These are phyloP conservation scores for Cryptus armator DNA, from an alignment of 2,888 invertebrate species.

Conservation along the genomic window DNA sequence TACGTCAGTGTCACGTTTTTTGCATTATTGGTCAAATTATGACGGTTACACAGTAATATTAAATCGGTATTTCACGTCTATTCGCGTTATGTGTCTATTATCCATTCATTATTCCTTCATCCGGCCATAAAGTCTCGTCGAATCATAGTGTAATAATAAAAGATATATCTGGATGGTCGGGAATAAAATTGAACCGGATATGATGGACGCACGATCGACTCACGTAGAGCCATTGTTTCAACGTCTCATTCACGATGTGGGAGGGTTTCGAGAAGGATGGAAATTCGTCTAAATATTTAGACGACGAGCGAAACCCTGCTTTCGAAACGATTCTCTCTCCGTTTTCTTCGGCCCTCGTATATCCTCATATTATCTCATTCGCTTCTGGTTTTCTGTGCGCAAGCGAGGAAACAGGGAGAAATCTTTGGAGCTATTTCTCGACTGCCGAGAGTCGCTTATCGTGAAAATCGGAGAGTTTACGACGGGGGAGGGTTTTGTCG, in stretches of 20 bases:
- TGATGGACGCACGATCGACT: slow-evolving; percentile 51
- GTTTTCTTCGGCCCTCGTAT: slow-evolving; percentile 1
- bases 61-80: background rate
- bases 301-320: slow-evolving; percentile 44
- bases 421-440: slow-evolving; percentile 32
- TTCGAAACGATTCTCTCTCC: slow-evolving; percentile 23
- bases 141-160: slow-evolving; percentile 55
- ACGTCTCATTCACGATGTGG: slow-evolving; percentile 1
- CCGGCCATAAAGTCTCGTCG: slow-evolving; percentile 44
- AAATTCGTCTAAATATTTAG: slow-evolving; percentile 61
- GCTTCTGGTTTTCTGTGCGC: slow-evolving; percentile 1
- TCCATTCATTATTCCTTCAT: background rate
- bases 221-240: slow-evolving; percentile 43
- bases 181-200: slow-evolving; percentile 44
- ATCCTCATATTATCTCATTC: background rate
- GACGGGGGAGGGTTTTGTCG: slow-evolving; percentile 1
- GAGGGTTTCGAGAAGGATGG: slow-evolving; percentile 13
- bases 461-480: slow-evolving; percentile 49
- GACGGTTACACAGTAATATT: slow-evolving; percentile 14
- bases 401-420: background rate
- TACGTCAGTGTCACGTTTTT: background rate
- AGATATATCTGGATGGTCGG: slow-evolving; percentile 38
- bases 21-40: background rate
- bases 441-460: slow-evolving; percentile 8
- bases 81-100: background rate